phyloP scores from a whole-genome alignment of 2,797 vertebrate genomes.

The Notamacropus eugenii region DNA sequence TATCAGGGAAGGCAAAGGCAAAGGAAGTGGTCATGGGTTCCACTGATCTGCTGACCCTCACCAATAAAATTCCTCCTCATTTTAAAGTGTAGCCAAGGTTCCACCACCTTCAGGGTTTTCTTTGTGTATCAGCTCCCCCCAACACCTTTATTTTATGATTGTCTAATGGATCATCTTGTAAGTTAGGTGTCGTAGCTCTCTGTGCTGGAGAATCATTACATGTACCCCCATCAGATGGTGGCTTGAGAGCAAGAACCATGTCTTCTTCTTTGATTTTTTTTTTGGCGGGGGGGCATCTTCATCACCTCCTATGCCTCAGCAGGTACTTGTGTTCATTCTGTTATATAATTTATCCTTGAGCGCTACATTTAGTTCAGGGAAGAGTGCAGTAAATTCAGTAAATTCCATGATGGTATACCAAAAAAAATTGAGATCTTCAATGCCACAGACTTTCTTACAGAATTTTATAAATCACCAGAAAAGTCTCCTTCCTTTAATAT shows the following conservation, averaged over 20 bases:
- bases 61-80: background rate
- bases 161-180: background rate
- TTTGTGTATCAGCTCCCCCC: background rate
- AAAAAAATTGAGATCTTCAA: slow-evolving; percentile 9
- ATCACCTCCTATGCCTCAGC: background rate
- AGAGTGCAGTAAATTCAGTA: background rate
- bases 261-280: background rate
- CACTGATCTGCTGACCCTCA: background rate
- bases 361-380: background rate
- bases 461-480: slow-evolving; percentile 51
- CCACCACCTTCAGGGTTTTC: background rate
- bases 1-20: background rate
- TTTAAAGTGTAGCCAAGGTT: background rate
- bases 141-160: background rate
- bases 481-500: slow-evolving; percentile 60
- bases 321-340: background rate
- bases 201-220: background rate
- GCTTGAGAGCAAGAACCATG: background rate
- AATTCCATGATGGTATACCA: background rate
- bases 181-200: background rate
- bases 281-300: fast-evolving
- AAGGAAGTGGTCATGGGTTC: background rate
- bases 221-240: background rate
- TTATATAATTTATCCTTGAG: background rate
- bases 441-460: slow-evolving; percentile 16